Percentiles rank a stretch among this genome's conserved stretches.
These are phyloP conservation scores for Acipenser oxyrinchus DNA, from an alignment of 2,797 vertebrate genomes.

Conservation along the genomic window DNA sequence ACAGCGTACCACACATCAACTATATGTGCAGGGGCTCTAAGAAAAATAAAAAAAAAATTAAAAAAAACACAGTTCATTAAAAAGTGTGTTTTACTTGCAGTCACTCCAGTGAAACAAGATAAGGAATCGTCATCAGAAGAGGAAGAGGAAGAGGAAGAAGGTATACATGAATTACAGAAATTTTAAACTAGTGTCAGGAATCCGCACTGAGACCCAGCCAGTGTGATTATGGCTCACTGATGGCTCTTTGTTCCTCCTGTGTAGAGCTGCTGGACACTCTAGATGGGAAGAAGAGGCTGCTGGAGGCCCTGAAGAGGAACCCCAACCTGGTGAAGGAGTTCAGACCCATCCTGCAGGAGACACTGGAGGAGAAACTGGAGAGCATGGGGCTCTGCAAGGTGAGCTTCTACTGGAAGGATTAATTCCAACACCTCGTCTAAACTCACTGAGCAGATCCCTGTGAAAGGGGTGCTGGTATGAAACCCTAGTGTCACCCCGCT, in stretches of 20 bases:
- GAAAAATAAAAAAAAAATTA: background rate
- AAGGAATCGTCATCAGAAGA: slow-evolving; percentile 14
- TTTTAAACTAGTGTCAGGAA: too few species aligned
- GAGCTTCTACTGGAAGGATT: too few species aligned
- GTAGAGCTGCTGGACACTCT: slow-evolving; percentile 25
- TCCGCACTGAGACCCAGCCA: background rate
- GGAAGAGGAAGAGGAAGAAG: slow-evolving; percentile 35
- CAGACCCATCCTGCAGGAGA: slow-evolving; percentile 40
- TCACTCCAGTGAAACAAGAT: slow-evolving; percentile 21
- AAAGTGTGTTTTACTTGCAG: slow-evolving; percentile 5
- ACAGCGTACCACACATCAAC: too few species aligned
- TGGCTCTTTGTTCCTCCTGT: slow-evolving; percentile 8
- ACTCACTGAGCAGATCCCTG: background rate
- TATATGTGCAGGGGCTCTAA: too few species aligned
- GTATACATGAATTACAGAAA: slow-evolving; percentile 23
- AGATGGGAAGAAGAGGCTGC: slow-evolving; percentile 21
- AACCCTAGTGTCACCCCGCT: too few species aligned
- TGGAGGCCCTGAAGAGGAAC: slow-evolving; percentile 31
- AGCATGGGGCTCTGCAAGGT: slow-evolving; percentile 45
- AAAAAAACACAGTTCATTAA: background rate
- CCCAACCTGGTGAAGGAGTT: slow-evolving; percentile 40
- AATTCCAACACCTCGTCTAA: too few species aligned
- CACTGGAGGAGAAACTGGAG: slow-evolving; percentile 50
- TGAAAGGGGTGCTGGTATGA: background rate
- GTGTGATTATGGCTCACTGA: background rate